Percentiles rank a stretch among this genome's conserved stretches.
Conservation (phyloP, 2,797 vertebrate species). For the Diplodus puntazzo region DNA sequence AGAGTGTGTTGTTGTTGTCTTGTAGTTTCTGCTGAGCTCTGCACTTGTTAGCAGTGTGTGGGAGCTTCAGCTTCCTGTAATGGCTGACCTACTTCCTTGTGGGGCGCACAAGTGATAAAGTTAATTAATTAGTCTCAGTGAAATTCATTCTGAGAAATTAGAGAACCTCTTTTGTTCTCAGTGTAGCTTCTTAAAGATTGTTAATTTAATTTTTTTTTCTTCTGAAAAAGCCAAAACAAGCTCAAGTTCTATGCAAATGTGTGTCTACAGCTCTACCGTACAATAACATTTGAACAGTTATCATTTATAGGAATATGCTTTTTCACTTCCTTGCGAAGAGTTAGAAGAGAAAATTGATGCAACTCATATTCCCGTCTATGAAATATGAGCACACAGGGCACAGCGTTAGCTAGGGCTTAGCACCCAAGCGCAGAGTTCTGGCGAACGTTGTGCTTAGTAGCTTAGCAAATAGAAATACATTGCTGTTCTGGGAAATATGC, state of each 20-base stretch:
- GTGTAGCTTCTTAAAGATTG: too few species aligned
- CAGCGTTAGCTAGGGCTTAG: background rate
- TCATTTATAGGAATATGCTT: background rate
- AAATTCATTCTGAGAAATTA: too few species aligned
- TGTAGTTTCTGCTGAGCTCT: background rate
- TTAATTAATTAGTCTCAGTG: too few species aligned
- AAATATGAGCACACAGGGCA: background rate
- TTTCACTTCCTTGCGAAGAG: background rate
- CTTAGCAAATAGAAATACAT: too few species aligned
- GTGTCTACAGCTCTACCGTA: background rate
- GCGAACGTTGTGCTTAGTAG: background rate
- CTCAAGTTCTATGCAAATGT: background rate
- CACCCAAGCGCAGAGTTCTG: too few species aligned
- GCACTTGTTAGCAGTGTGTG: background rate
- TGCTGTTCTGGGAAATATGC: too few species aligned
- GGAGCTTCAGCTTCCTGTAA: background rate
- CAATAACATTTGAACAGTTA: background rate
- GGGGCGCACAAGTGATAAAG: background rate
- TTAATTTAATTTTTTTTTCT: too few species aligned
- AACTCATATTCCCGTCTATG: background rate
- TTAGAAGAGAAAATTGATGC: background rate
- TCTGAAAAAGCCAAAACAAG: background rate
- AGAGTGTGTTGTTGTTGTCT: background rate
- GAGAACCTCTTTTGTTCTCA: too few species aligned
- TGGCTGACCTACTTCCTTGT: slow-evolving; percentile 4